Percentiles rank a stretch among this genome's conserved stretches.
Evolutionary conservation across 2,113 vertebrate genomes (phyloP).

Genomic region (Pomatostomus ruficeps): DNA sequence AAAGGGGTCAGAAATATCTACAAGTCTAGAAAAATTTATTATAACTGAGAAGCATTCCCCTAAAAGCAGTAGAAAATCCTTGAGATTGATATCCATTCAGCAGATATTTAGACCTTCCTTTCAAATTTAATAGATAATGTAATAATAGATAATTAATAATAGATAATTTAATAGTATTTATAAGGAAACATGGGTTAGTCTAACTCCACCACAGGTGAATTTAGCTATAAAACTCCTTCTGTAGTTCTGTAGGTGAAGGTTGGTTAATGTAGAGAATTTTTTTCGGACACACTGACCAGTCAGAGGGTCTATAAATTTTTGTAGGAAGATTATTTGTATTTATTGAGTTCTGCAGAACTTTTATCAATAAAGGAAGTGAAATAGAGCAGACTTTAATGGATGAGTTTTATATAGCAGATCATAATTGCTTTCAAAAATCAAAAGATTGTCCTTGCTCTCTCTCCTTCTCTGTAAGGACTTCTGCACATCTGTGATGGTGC

Average conservation of each 20-base stretch:
- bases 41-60: background rate
- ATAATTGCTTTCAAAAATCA: conserved; percentile 15
- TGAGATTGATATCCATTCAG: background rate
- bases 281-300: background rate
- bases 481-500: background rate
- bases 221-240: background rate
- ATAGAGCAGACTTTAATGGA: background rate
- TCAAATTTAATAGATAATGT: background rate
- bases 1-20: background rate
- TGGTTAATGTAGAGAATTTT: background rate
- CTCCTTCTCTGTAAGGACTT: background rate
- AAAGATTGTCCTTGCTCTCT: background rate
- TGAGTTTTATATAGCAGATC: background rate
- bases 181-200: background rate
- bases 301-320: background rate
- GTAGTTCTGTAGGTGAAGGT: background rate
- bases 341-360: background rate
- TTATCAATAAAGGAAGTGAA: background rate
- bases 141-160: background rate
- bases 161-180: background rate
- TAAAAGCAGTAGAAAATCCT: background rate
- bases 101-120: background rate
- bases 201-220: background rate
- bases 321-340: background rate
- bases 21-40: background rate